Percentiles rank a stretch among this genome's conserved stretches.
Conservation (phyloP, 2,888 invertebrate genomes). For the Pomacea canaliculata region DNA sequence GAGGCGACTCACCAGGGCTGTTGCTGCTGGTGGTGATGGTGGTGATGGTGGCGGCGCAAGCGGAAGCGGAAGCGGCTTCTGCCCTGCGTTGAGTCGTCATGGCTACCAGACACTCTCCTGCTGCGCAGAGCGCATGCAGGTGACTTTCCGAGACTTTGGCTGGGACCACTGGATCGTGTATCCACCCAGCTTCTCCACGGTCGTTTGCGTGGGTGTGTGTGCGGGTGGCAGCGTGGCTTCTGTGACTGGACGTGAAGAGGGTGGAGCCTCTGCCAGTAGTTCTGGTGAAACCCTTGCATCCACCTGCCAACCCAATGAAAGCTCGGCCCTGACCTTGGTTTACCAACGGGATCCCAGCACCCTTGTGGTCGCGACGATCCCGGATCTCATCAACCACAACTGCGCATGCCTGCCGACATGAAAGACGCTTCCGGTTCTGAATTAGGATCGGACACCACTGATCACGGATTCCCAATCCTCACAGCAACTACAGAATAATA, state of each 20-base stretch:
- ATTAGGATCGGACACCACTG: no score
- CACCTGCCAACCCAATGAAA: not conserved
- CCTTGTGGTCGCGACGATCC: conserved; percentile 7
- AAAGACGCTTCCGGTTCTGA: not conserved
- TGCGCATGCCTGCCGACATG: conserved; percentile 5
- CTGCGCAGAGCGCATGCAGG: conserved; percentile 5
- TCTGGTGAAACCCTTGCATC: not conserved
- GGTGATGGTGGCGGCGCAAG: no score
- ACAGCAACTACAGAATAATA: no score
- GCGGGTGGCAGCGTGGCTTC: not conserved
- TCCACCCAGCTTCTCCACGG: conserved; percentile 15
- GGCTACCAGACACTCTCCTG: not conserved
- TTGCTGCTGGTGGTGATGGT: not conserved
- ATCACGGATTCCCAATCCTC: no score
- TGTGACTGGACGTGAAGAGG: no score
- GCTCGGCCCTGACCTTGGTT: conserved; percentile 7
- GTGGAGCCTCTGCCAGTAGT: not conserved
- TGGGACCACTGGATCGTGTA: conserved; percentile 24
- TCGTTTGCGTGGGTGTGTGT: conserved; percentile 3
- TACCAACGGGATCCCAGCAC: conserved; percentile 13
- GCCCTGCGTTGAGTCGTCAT: not conserved
- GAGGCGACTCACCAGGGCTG: not conserved
- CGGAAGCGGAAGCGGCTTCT: not conserved
- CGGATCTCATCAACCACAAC: not conserved
- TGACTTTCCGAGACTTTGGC: conserved; percentile 17